Percentiles rank a stretch among this genome's conserved stretches.
Conservation (phyloP, 2,797 vertebrate genomes). For the Selene dorsalis region DNA sequence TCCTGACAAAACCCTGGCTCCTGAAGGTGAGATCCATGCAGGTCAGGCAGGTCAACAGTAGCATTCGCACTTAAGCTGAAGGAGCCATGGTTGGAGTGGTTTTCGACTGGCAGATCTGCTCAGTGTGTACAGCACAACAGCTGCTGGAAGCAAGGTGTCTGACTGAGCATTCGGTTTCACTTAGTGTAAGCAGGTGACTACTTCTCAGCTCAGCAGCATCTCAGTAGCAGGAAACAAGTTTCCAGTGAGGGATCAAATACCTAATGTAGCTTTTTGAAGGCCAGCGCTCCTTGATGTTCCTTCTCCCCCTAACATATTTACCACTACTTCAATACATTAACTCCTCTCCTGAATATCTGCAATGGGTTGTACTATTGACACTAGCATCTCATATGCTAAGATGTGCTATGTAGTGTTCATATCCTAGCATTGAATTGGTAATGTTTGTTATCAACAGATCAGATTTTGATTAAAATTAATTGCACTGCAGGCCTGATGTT, state of each 20-base stretch:
- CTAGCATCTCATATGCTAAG: neutral
- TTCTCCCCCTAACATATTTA: neutral
- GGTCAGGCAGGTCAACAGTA: conserved; percentile 36
- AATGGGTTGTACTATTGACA: neutral
- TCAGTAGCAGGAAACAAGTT: conserved; percentile 10
- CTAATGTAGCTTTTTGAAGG: neutral
- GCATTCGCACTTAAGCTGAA: neutral
- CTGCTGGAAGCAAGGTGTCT: conserved; percentile 29
- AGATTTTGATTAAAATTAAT: neutral
- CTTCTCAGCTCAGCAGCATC: conserved; percentile 14
- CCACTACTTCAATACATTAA: neutral
- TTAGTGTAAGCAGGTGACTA: conserved; percentile 19
- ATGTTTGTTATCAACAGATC: neutral
- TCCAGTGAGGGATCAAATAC: conserved; percentile 20
- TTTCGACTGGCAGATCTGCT: conserved; percentile 32
- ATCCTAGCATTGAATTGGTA: neutral
- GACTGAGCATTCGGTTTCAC: conserved; percentile 34
- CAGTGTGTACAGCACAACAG: conserved; percentile 14
- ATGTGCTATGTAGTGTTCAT: neutral
- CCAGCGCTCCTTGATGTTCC: neutral
- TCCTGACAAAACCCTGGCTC: conserved; percentile 19
- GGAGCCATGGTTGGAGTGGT: conserved; percentile 5
- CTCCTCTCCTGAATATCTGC: neutral
- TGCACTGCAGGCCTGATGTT: too few relatives aligned
- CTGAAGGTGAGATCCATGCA: neutral